Evolutionary conservation across 2,888 invertebrate species (phyloP).

Genomic region (Scaptodrosophila latifasciaeformis): DNA sequence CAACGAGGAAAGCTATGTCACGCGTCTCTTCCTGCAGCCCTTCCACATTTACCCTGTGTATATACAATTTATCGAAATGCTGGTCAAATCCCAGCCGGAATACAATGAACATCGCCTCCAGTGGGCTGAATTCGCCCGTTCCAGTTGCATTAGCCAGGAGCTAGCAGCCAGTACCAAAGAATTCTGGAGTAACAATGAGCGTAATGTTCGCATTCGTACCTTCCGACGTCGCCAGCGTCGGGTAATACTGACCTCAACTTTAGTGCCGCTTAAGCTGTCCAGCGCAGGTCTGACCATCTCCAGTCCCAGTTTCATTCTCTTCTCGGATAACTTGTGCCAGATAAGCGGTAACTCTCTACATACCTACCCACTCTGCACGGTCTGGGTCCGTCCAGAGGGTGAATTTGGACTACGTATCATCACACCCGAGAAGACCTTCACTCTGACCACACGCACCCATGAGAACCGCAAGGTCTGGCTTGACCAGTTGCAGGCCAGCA

Average conservation of each 20-base stretch:
- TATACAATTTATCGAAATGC: slow-evolving; percentile 65
- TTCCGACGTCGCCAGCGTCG: slow-evolving; percentile 81
- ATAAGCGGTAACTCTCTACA: slow-evolving; percentile 80
- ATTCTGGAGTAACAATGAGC: slow-evolving; percentile 74
- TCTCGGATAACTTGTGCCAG: slow-evolving; percentile 88
- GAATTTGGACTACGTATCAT: slow-evolving; percentile 83
- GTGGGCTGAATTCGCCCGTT: slow-evolving; percentile 67
- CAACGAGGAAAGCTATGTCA: slow-evolving; percentile 53
- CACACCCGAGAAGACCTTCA: slow-evolving; percentile 86
- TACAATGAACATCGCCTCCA: slow-evolving; percentile 64
- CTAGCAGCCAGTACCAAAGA: slow-evolving; percentile 70
- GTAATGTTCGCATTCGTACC: slow-evolving; percentile 66
- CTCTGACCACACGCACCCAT: slow-evolving; percentile 79
- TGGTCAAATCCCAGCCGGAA: slow-evolving; percentile 56
- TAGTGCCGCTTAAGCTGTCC: slow-evolving; percentile 82
- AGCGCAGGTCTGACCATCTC: slow-evolving; percentile 81
- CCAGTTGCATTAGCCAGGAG: slow-evolving; percentile 69
- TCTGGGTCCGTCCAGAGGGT: slow-evolving; percentile 87
- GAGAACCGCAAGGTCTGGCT: slow-evolving; percentile 88
- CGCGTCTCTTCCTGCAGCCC: slow-evolving; percentile 68
- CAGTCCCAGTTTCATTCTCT: slow-evolving; percentile 86
- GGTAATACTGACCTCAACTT: slow-evolving; percentile 86
- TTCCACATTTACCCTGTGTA: slow-evolving; percentile 69
- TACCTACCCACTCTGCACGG: slow-evolving; percentile 82
- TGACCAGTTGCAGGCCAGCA: slow-evolving; percentile 83